Evolutionary conservation across 1,140 invertebrate genomes (phyloP).

Genomic region (Drosophila santomea): DNA sequence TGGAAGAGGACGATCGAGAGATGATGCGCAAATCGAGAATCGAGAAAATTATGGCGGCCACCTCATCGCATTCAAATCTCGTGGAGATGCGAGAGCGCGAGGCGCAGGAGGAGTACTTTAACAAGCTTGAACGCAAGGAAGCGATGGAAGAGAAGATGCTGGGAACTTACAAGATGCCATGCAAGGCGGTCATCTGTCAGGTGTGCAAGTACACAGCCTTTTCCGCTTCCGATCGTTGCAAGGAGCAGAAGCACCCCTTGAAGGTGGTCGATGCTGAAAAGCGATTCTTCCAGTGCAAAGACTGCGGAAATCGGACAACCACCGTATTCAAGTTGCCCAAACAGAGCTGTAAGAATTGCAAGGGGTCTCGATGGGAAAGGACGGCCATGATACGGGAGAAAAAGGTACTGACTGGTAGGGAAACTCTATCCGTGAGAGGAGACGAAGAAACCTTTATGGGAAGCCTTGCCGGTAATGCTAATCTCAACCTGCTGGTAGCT

Average conservation of each 20-base stretch:
- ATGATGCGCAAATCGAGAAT: conserved; percentile 88
- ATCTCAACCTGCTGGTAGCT: conserved; percentile 89
- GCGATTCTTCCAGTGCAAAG: conserved; percentile 95
- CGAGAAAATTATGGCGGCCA: conserved; percentile 91
- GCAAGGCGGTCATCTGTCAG: conserved; percentile 95
- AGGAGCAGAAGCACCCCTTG: conserved; percentile 91
- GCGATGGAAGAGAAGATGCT: conserved; percentile 96
- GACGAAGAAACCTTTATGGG: conserved; percentile 90
- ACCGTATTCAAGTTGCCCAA: conserved; percentile 92
- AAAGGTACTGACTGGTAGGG: conserved; percentile 85
- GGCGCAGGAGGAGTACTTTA: conserved; percentile 94
- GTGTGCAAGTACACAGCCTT: conserved; percentile 96
- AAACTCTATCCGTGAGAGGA: conserved; percentile 89
- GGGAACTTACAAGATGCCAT: conserved; percentile 91
- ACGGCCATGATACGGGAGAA: conserved; percentile 92
- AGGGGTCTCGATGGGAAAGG: conserved; percentile 90
- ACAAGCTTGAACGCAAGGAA: conserved; percentile 95
- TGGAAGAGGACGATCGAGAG: conserved; percentile 84
- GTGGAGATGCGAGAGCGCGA: conserved; percentile 90
- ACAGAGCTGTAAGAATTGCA: conserved; percentile 91
- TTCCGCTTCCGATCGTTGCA: conserved; percentile 93
- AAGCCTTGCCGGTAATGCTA: conserved; percentile 86
- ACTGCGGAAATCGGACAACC: conserved; percentile 93
- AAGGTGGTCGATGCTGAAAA: conserved; percentile 92
- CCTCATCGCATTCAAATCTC: conserved; percentile 91